Evolutionary conservation across 2,888 invertebrate species (phyloP).

Genomic region (Leptinotarsa rubiginosa): DNA sequence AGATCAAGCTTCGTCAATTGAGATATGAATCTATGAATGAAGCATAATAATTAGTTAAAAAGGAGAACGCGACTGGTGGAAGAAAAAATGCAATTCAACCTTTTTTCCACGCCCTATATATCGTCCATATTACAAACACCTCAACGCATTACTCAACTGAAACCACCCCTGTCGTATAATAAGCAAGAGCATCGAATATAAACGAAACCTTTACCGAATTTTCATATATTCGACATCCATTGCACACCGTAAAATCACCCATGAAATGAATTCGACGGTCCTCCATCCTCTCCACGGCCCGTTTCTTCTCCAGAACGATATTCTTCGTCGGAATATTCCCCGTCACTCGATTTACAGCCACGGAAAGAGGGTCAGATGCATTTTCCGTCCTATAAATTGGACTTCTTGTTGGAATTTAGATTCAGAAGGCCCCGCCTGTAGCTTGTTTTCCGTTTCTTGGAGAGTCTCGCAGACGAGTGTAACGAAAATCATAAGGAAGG

Average conservation of each 20-base stretch:
- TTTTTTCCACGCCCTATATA: too few species aligned
- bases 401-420: conserved; percentile 36
- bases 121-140: too few species aligned
- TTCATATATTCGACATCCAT: conserved; percentile 17
- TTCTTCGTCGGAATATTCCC: conserved; percentile 12
- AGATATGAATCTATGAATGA: too few species aligned
- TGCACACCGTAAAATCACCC: conserved; percentile 16
- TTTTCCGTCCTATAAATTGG: conserved; percentile 32
- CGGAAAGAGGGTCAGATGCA: conserved; percentile 34
- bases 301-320: conserved; percentile 15
- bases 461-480: not conserved
- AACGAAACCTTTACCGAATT: conserved; percentile 8
- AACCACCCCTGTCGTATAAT: not conserved
- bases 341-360: conserved; percentile 30
- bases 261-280: conserved; percentile 21
- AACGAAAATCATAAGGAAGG: not conserved
- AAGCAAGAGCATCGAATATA: not conserved
- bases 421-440: conserved; percentile 39
- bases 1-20: too few species aligned
- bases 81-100: too few species aligned
- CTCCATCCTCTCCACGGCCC: not conserved
- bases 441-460: conserved; percentile 37
- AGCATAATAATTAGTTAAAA: too few species aligned
- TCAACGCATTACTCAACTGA: too few species aligned
- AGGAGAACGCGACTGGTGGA: too few species aligned